Conservation (phyloP, 2,888 invertebrate species). For the Apotomis betuletana region DNA sequence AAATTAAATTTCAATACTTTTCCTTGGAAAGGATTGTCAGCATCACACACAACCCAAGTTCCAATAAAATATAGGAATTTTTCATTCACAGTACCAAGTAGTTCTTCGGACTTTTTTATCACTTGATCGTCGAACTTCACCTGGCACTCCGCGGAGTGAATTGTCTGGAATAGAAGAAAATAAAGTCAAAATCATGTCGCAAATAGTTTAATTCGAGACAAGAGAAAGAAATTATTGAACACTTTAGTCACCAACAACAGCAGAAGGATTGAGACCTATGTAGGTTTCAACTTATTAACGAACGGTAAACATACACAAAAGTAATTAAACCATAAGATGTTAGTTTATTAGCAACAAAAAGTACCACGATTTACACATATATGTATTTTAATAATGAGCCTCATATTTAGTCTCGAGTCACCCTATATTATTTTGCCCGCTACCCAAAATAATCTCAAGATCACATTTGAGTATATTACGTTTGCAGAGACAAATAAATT, state of each 20-base stretch:
- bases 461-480: neutral
- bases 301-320: neutral
- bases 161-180: constrained; percentile 71
- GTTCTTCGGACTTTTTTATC: constrained; percentile 74
- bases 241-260: neutral
- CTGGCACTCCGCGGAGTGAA: constrained; percentile 78
- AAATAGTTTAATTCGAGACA: neutral
- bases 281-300: neutral
- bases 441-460: neutral
- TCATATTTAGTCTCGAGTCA: too few species aligned
- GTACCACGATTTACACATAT: neutral
- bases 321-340: neutral
- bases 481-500: constrained; percentile 7
- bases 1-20: constrained; percentile 31
- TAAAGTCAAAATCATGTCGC: constrained; percentile 27
- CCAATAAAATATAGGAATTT: constrained; percentile 37
- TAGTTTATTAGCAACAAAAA: neutral
- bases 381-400: neutral
- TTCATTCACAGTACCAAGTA: constrained; percentile 81
- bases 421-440: neutral
- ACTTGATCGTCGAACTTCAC: constrained; percentile 70
- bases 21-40: constrained; percentile 36
- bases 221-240: neutral
- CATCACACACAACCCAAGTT: constrained; percentile 30
- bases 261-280: neutral